Evolutionary conservation across 2,113 vertebrate species (phyloP).

Genomic region (Aptenodytes forsteri): DNA sequence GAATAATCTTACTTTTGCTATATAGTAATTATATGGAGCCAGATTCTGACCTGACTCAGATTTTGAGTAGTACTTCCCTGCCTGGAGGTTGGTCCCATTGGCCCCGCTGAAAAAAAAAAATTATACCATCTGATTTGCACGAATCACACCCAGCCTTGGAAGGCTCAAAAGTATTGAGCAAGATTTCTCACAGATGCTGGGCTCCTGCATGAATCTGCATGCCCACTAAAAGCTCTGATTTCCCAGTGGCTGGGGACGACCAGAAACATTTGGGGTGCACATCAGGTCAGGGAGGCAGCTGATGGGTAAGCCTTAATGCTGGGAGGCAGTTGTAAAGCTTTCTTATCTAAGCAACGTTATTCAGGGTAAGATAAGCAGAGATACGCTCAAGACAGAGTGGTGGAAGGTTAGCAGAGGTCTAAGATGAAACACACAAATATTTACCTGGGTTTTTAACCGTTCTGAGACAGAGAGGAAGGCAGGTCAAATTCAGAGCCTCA

Average conservation of each 20-base stretch:
- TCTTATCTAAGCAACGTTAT: neutral
- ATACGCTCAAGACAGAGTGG: neutral
- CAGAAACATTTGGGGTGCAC: neutral
- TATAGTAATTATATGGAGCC: neutral
- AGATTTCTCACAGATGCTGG: neutral
- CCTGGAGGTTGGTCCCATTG: neutral
- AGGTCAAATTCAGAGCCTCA: neutral
- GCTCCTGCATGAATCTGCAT: neutral
- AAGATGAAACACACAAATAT: conserved; percentile 21
- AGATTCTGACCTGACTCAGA: neutral
- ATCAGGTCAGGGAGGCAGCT: neutral
- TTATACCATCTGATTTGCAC: neutral
- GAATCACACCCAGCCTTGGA: neutral
- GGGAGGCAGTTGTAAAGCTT: neutral
- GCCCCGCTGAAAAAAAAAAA: neutral
- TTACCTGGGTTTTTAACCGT: conserved; percentile 4
- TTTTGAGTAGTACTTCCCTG: neutral
- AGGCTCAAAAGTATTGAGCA: neutral
- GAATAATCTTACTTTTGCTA: neutral
- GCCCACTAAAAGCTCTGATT: neutral
- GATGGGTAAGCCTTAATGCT: neutral
- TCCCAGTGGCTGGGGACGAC: neutral
- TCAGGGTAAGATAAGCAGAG: conserved; percentile 21
- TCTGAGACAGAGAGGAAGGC: neutral
- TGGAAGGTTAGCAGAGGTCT: conserved; percentile 15